Conservation (phyloP, 2,113 vertebrate species). For the Burhinus bistriatus region DNA sequence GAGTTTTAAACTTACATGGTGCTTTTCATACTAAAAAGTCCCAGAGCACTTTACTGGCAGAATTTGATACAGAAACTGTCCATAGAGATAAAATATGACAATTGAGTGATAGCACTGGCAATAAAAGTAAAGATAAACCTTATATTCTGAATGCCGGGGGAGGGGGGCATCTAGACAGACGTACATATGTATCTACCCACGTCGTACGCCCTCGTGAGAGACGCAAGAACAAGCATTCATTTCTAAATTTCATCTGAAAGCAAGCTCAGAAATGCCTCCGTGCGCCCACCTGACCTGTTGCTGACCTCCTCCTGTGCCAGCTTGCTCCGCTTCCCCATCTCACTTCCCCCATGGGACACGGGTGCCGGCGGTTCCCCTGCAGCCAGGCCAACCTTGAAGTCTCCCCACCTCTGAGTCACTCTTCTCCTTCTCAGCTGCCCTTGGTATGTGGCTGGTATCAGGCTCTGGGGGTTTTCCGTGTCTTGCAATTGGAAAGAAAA, state of each 20-base stretch:
- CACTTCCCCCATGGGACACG: not conserved
- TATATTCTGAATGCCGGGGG: not conserved
- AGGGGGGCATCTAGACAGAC: not conserved
- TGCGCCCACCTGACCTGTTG: not conserved
- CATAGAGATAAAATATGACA: not conserved
- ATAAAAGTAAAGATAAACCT: not conserved
- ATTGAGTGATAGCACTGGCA: not conserved
- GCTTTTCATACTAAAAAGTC: not conserved
- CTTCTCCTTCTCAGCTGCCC: not conserved
- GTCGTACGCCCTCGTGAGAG: not conserved
- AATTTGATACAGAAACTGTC: not conserved
- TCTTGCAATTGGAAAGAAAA: not conserved
- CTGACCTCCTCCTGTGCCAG: not conserved
- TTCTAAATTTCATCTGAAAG: not conserved
- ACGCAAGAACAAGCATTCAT: rapidly evolving
- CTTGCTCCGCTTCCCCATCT: not conserved
- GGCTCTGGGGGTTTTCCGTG: not conserved
- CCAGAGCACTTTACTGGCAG: not conserved
- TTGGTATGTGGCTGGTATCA: rapidly evolving
- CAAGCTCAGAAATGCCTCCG: not conserved
- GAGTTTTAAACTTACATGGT: not conserved
- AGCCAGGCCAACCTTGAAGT: not conserved
- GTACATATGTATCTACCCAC: rapidly evolving
- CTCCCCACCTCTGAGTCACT: conserved; percentile 35
- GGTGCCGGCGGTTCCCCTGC: not conserved